A percentile compares a stretch with the other conserved stretches of the same genome.
These are phyloP conservation scores for Ellobius talpinus DNA, from an alignment of 2,113 vertebrate genomes.

Conservation along the genomic window DNA sequence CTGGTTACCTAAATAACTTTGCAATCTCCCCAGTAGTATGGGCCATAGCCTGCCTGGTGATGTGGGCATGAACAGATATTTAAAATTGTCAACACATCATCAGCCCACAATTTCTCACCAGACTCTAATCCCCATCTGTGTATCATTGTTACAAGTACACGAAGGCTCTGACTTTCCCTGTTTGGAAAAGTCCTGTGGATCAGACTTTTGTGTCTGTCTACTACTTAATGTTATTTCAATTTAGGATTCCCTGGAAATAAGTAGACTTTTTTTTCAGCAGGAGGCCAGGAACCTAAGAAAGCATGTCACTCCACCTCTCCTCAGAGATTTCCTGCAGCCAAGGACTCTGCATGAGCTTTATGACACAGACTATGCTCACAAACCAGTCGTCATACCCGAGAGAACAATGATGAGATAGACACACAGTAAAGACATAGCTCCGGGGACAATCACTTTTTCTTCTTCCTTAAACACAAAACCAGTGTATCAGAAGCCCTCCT, in stretches of 20 bases:
- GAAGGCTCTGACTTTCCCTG: neutral
- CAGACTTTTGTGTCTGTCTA: neutral
- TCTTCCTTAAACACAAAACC: slow-evolving; percentile 36
- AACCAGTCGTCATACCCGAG: neutral
- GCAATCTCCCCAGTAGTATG: neutral
- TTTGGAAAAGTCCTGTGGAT: neutral
- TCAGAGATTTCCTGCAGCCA: neutral
- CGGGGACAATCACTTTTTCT: neutral
- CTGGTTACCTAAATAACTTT: neutral
- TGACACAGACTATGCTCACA: neutral
- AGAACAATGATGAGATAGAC: neutral
- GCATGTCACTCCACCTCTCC: neutral
- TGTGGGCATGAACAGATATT: neutral
- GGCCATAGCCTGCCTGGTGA: neutral
- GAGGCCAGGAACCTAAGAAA: neutral
- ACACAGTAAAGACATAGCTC: neutral
- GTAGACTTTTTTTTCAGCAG: neutral
- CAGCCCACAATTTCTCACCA: neutral
- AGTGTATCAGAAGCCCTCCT: neutral
- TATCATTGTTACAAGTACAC: neutral
- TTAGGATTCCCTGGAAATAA: neutral
- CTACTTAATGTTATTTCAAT: slow-evolving; percentile 23
- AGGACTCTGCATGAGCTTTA: slow-evolving; percentile 29
- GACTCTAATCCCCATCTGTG: neutral
- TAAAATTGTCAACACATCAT: neutral